A percentile compares a stretch with the other conserved stretches of the same genome.
Conservation (phyloP, 2,113 vertebrate species). For the Craseonycteris thonglongyai region DNA sequence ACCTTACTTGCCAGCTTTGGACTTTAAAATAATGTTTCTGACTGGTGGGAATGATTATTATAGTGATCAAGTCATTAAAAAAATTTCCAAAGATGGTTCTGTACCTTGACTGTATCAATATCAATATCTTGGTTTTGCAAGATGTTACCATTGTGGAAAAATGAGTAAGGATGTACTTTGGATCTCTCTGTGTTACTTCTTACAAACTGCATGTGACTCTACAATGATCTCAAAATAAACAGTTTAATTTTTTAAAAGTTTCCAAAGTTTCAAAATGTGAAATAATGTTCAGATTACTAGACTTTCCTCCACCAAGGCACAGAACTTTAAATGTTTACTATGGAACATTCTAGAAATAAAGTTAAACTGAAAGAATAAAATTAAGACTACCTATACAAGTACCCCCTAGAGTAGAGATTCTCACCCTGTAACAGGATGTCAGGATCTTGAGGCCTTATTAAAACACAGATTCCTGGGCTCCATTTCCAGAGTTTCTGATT, state of each 20-base stretch:
- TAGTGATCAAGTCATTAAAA: neutral
- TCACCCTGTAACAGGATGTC: neutral
- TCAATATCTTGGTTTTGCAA: conserved; percentile 6
- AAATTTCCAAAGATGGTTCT: neutral
- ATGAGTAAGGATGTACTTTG: neutral
- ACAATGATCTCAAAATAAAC: neutral
- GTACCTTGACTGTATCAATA: neutral
- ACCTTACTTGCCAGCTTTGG: neutral
- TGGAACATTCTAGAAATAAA: conserved; percentile 5
- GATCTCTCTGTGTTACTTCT: neutral
- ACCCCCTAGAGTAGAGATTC: neutral
- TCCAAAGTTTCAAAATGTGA: neutral
- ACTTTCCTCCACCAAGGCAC: neutral
- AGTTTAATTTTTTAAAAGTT: neutral
- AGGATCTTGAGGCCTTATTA: neutral
- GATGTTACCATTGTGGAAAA: neutral
- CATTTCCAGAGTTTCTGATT: neutral
- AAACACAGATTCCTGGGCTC: neutral
- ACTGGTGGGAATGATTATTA: neutral
- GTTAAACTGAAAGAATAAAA: neutral
- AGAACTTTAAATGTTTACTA: neutral
- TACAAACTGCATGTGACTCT: neutral
- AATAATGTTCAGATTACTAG: neutral
- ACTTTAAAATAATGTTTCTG: neutral
- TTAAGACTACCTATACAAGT: neutral